Percentiles rank a stretch among this genome's conserved stretches.
These are phyloP conservation scores for Coboldia fuscipes DNA, from an alignment of 1,140 invertebrate genomes.

Conservation along the genomic window DNA sequence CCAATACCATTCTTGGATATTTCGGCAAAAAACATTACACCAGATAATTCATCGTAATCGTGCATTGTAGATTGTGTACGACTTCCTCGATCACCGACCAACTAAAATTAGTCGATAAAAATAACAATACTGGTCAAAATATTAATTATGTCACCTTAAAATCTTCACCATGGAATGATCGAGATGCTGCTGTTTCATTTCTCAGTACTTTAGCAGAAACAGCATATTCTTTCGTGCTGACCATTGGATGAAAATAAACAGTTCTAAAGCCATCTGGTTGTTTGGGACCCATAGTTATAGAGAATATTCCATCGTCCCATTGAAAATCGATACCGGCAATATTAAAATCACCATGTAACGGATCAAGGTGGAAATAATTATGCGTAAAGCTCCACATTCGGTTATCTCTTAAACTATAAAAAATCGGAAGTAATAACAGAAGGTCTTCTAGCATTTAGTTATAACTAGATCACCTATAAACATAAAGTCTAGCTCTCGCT, in stretches of 20 bases:
- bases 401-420: conserved; percentile 26
- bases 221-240: conserved; percentile 32
- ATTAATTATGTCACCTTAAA: conserved; percentile 11
- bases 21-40: conserved; percentile 40
- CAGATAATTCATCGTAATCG: conserved; percentile 27
- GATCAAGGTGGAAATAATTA: conserved; percentile 52
- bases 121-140: not conserved
- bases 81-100: conserved; percentile 34
- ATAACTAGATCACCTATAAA: conserved; percentile 39
- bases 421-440: not conserved
- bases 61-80: conserved; percentile 37
- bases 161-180: conserved; percentile 32
- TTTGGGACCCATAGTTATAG: conserved; percentile 32
- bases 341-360: conserved; percentile 38
- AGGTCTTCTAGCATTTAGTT: not conserved
- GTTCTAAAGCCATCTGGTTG: conserved; percentile 27
- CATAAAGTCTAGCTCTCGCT: conserved; percentile 37
- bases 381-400: conserved; percentile 46
- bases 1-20: conserved; percentile 39
- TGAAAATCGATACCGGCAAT: conserved; percentile 40
- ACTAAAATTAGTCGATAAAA: conserved; percentile 14
- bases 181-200: conserved; percentile 28
- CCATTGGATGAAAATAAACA: conserved; percentile 47
- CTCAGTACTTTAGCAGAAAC: conserved; percentile 40
- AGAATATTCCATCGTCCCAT: conserved; percentile 54